Percentiles rank a stretch among this genome's conserved stretches.
Conservation (phyloP, 2,113 vertebrate genomes). For the Canis aureus region DNA sequence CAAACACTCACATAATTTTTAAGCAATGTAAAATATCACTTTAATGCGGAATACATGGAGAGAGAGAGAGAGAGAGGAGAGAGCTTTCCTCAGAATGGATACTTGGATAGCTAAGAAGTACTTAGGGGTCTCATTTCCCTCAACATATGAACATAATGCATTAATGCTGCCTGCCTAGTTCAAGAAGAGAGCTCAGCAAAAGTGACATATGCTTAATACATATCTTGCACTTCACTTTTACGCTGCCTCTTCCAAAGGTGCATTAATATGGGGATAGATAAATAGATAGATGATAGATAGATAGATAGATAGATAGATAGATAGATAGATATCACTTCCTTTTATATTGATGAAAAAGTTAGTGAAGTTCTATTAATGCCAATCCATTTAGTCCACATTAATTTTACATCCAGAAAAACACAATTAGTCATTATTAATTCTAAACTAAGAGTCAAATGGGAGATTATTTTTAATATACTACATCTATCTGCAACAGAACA, state of each 20-base stretch:
- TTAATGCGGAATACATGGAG: conserved; percentile 76
- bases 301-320: neutral
- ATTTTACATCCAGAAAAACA: conserved; percentile 57
- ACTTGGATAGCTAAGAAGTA: conserved; percentile 5
- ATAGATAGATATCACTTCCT: neutral
- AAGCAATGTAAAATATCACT: conserved; percentile 86
- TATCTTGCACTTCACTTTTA: conserved; percentile 25
- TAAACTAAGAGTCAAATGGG: conserved; percentile 21
- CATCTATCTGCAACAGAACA: neutral
- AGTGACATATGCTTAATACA: conserved; percentile 37
- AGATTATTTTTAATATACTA: neutral
- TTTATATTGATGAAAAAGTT: conserved; percentile 30
- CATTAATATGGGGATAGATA: neutral
- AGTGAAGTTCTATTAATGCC: neutral
- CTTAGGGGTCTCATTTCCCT: conserved; percentile 74
- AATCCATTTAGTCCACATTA: conserved; percentile 1
- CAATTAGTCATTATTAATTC: neutral
- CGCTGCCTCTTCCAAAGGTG: neutral
- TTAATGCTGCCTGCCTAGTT: conserved; percentile 69
- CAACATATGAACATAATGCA: conserved; percentile 31
- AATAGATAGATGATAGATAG: neutral
- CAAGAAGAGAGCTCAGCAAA: conserved; percentile 51
- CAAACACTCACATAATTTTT: conserved; percentile 88
- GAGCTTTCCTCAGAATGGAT: neutral
- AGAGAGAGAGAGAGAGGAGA: neutral